Evolutionary conservation across 1,140 invertebrate genomes (phyloP).

Genomic region (Microvelia longipes): DNA sequence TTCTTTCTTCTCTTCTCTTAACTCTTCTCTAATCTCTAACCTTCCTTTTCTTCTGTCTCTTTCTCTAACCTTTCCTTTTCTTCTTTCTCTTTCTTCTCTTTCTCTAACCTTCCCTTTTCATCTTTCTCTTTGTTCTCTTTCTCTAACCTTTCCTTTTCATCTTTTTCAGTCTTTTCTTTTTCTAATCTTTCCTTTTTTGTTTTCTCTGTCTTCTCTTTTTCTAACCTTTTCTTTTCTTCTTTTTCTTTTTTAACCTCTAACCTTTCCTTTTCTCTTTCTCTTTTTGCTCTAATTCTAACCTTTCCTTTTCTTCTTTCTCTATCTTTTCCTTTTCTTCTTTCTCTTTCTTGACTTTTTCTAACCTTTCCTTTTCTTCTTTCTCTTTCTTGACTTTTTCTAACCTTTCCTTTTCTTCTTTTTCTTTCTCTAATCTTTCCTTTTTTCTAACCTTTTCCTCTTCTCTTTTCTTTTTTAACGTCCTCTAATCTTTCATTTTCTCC

Average conservation of each 20-base stretch:
- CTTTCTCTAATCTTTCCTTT: constrained; percentile 9
- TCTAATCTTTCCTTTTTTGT: background rate
- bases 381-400: constrained; percentile 16
- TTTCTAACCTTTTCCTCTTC: background rate
- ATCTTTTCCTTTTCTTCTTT: constrained; percentile 1
- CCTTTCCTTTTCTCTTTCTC: background rate
- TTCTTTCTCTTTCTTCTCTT: constrained; percentile 20
- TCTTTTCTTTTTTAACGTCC: background rate
- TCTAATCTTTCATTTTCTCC: background rate
- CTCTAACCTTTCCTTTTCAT: constrained; percentile 7
- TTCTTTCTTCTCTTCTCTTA: constrained; percentile 18
- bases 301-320: constrained; percentile 2
- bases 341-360: constrained; percentile 1
- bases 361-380: constrained; percentile 8
- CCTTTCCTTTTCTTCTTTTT: background rate
- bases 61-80: constrained; percentile 19
- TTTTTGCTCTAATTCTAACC: constrained; percentile 15
- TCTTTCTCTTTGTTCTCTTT: constrained; percentile 17
- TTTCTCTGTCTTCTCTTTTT: constrained; percentile 14
- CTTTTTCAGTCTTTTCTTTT: constrained; percentile 3
- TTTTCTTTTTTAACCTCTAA: background rate
- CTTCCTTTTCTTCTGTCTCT: constrained; percentile 16
- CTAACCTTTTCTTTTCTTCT: constrained; percentile 14
- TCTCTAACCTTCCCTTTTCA: constrained; percentile 17
- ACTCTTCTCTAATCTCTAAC: constrained; percentile 17